Base-by-base conservation (phyloP, 92 coral and sea anemone species). In the Epizoanthus scotinus region DNA sequence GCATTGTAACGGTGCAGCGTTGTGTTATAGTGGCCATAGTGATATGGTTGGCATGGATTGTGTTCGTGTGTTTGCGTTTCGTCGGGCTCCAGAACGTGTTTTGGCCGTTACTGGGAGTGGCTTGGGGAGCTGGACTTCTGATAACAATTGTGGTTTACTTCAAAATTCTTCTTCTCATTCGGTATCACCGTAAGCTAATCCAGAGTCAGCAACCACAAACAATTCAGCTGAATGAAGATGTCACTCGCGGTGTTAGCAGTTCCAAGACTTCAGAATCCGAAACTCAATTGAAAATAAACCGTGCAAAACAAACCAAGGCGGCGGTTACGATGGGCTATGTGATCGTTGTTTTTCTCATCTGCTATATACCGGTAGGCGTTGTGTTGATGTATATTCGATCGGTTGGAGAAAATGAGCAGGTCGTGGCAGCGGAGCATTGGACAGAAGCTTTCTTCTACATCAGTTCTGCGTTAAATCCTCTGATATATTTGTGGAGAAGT, bases 381-480 rank as follows among this genome's bases (percentile, higher is more conserved):
- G n/a, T n/a, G n/a, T n/a, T n/a, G n/a, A n/a, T n/a, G n/a, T n/a
- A n/a, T n/a, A n/a, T n/a, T n/a, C n/a, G n/a, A n/a, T n/a, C n/a
- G n/a, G n/a, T n/a, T n/a, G n/a, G n/a, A n/a, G n/a, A 60, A 17
- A 60, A 26, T 7, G 15, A 60, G 26, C 28, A 60, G 26, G 28
- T 60, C 1, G 66, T 21, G 26, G 66, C 66, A 60, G 66, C 31
- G 1, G 31, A 60, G 18, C 66, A 60, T 7, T 60, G 66, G 66
- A 31, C 66, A 13, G 66, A 60, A 31, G 66, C 66, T 2, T 60
- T 60, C 26, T 60, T 60, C 66, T 60, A 60, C 15, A 60, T 60
- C 28, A 60, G 66, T 17, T 60, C 66, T 60, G 66, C 66, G 9
- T 60, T 60, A n/a, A n/a, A n/a, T n/a, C n/a, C n/a, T n/a, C n/a